Evolutionary conservation across 2,888 invertebrate species (phyloP).

Genomic region (Dasypolia templi): DNA sequence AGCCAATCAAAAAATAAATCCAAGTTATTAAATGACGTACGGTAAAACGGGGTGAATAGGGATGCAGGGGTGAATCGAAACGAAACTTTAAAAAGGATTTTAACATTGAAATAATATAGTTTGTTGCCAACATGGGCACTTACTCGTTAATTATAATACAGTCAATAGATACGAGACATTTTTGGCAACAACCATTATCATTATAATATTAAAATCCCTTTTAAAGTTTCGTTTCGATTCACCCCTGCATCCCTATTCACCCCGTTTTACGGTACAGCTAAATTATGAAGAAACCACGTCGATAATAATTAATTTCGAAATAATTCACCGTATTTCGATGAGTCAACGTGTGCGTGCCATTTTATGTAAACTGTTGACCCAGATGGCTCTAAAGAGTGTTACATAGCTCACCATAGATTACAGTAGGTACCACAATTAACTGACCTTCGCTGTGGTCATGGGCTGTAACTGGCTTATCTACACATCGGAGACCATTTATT

Average conservation of each 20-base stretch:
- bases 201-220: too few relatives aligned
- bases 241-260: too few relatives aligned
- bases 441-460: conserved; percentile 59
- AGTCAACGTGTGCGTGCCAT: conserved; percentile 76
- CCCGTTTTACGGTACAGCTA: too few relatives aligned
- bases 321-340: conserved; percentile 71
- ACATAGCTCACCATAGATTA: conserved; percentile 48
- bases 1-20: conserved; percentile 31
- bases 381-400: conserved; percentile 69
- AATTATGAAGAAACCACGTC: conserved; percentile 56
- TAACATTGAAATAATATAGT: too few relatives aligned
- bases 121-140: too few relatives aligned
- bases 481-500: conserved; percentile 39
- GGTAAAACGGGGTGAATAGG: too few relatives aligned
- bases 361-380: conserved; percentile 81
- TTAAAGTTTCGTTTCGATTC: too few relatives aligned
- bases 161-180: too few relatives aligned
- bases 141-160: too few relatives aligned
- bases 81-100: too few relatives aligned
- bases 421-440: conserved; percentile 40
- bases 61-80: too few relatives aligned
- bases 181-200: too few relatives aligned
- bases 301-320: conserved; percentile 70
- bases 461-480: conserved; percentile 54
- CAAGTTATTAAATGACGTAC: conserved; percentile 56